Evolutionary conservation across 1,140 invertebrate species (phyloP).

Genomic region (Neotoxoptera formosana): DNA sequence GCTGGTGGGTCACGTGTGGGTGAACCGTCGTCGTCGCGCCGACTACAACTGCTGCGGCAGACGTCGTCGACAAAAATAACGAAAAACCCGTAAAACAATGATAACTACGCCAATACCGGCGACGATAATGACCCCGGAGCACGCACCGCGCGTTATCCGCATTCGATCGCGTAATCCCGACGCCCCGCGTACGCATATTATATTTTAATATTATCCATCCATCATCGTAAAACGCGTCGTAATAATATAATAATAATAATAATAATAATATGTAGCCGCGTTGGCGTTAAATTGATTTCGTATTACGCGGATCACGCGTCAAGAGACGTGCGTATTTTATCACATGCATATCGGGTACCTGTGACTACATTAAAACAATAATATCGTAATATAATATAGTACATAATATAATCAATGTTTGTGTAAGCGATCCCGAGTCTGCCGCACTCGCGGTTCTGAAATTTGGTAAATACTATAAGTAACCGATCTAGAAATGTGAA

Average conservation of each 20-base stretch:
- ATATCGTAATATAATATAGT: no score
- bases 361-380: no score
- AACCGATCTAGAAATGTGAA: no score
- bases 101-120: neutral
- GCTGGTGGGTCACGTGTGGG: neutral
- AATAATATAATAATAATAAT: neutral
- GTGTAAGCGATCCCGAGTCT: no score
- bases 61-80: neutral
- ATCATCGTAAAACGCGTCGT: neutral
- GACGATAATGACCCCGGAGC: neutral
- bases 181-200: neutral
- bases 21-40: neutral
- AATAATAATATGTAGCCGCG: neutral
- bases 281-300: neutral
- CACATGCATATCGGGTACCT: no score
- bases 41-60: neutral
- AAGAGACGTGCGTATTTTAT: no score
- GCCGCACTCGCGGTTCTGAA: no score
- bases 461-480: no score
- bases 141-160: neutral
- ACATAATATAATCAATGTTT: no score
- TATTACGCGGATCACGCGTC: neutral
- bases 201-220: no score
- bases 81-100: neutral
- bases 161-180: neutral